A percentile compares a stretch with the other conserved stretches of the same genome.
Conservation (phyloP, 2,113 vertebrate species). For the Sclerurus mexicanus region DNA sequence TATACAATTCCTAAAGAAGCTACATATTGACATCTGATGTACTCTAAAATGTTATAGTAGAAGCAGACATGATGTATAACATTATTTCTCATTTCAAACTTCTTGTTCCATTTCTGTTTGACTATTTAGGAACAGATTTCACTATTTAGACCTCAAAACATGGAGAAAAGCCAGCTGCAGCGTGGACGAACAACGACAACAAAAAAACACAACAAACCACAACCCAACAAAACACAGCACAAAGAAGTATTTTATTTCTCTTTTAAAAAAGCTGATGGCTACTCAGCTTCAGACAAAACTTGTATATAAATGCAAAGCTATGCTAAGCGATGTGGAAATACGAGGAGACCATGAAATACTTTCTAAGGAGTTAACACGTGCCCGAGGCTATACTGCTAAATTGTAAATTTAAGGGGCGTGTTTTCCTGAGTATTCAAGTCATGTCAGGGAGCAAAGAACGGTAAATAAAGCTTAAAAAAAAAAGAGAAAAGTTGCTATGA, state of each 20-base stretch:
- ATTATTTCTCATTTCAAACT: background rate
- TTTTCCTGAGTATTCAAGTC: constrained; percentile 16
- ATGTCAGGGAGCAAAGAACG: background rate
- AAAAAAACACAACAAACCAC: too few species aligned
- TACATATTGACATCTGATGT: background rate
- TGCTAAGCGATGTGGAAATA: constrained; percentile 34
- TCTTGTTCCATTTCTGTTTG: background rate
- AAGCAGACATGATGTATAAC: background rate
- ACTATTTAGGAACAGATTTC: background rate
- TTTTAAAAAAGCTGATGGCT: background rate
- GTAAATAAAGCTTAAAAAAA: background rate
- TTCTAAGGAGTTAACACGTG: constrained; percentile 1
- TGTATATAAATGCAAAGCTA: background rate
- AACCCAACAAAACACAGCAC: background rate
- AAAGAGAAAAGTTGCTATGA: accelerated
- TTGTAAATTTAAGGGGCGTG: constrained; percentile 1
- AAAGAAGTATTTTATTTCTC: background rate
- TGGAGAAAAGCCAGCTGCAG: background rate
- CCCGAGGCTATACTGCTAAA: constrained; percentile 30
- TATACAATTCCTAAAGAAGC: background rate
- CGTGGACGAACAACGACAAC: background rate
- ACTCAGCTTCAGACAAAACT: background rate
- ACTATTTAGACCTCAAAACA: background rate
- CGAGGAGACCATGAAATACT: constrained; percentile 16
- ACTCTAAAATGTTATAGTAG: background rate